These are phyloP conservation scores for Ataeniobius toweri DNA, from an alignment of 2,797 vertebrate species.

Conservation along the genomic window DNA sequence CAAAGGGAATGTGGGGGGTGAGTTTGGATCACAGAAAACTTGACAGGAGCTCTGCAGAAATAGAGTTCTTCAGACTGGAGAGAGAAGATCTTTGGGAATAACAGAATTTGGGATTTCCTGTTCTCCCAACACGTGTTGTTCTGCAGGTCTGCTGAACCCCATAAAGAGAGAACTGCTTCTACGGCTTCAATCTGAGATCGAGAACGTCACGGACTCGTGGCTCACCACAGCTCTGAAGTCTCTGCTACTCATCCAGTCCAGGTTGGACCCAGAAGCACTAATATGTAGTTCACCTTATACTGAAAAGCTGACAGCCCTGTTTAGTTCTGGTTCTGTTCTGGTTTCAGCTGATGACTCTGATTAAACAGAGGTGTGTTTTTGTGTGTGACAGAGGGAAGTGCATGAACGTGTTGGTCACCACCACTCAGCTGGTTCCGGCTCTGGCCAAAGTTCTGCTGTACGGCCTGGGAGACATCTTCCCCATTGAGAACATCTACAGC, in stretches of 20 bases:
- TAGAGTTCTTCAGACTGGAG: neutral
- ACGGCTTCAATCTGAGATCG: conserved; percentile 90
- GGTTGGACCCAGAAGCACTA: conserved; percentile 71
- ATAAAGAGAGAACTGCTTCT: conserved; percentile 91
- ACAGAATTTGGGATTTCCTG: no score
- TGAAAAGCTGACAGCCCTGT: neutral
- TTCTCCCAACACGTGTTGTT: neutral
- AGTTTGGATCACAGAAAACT: conserved; percentile 42
- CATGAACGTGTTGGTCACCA: conserved; percentile 96
- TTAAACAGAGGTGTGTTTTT: neutral
- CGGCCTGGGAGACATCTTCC: conserved; percentile 93
- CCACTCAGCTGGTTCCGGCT: conserved; percentile 96
- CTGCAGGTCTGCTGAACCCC: conserved; percentile 89
- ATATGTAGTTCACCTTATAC: no score
- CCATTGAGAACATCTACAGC: conserved; percentile 98
- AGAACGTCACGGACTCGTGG: conserved; percentile 95
- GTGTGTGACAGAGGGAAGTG: conserved; percentile 87
- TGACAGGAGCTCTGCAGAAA: neutral
- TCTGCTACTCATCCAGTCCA: conserved; percentile 94
- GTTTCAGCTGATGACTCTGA: neutral
- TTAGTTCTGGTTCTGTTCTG: no score
- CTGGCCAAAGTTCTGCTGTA: conserved; percentile 97
- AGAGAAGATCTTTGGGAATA: no score
- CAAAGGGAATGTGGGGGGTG: conserved; percentile 91
- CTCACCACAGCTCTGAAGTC: conserved; percentile 94